phyloP scores from a whole-genome alignment of 1,140 invertebrate species.

The Camponotus vicinus region DNA sequence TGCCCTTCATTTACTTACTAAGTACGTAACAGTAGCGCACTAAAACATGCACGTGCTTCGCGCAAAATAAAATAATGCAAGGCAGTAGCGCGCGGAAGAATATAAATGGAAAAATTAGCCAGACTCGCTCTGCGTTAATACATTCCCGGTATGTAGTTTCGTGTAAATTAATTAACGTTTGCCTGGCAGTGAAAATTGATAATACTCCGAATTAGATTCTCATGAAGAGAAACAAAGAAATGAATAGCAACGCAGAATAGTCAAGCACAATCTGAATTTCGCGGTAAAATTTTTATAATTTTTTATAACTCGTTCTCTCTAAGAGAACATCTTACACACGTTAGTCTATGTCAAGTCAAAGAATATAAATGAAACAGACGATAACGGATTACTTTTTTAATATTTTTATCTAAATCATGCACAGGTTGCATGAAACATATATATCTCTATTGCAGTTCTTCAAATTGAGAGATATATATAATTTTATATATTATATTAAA shows the following conservation, averaged over 20 bases:
- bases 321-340: neutral
- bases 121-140: conserved; percentile 38
- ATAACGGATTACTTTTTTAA: conserved; percentile 69
- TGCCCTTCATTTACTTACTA: conserved; percentile 59
- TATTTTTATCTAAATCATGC: conserved; percentile 64
- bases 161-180: conserved; percentile 48
- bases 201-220: conserved; percentile 44
- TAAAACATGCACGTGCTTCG: conserved; percentile 28
- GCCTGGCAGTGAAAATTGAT: conserved; percentile 34
- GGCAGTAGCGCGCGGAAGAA: conserved; percentile 43
- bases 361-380: conserved; percentile 69
- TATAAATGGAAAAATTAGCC: conserved; percentile 61
- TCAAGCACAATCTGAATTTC: neutral
- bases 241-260: neutral
- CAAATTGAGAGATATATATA: no score
- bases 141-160: conserved; percentile 24
- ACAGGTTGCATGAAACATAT: neutral
- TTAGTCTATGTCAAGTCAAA: conserved; percentile 58
- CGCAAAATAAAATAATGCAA: conserved; percentile 48
- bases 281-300: conserved; percentile 13
- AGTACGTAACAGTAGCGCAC: conserved; percentile 46
- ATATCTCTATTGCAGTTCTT: neutral
- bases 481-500: no score
- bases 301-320: no score
- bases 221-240: conserved; percentile 1